These are phyloP conservation scores for Catonia carolina DNA, from an alignment of 2,888 invertebrate species.

Conservation along the genomic window DNA sequence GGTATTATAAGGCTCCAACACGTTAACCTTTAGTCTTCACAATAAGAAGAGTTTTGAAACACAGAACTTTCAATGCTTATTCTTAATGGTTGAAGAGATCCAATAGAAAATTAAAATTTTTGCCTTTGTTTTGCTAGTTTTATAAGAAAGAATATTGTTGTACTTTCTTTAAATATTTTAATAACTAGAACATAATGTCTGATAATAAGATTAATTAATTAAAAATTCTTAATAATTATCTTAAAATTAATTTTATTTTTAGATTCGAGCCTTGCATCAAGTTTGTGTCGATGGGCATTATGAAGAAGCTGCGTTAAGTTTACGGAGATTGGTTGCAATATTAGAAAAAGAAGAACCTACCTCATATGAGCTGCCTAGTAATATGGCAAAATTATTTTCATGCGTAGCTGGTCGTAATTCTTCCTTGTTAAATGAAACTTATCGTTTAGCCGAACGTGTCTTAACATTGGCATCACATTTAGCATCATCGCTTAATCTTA, in stretches of 20 bases:
- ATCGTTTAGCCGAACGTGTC: conserved; percentile 59
- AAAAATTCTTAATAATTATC: no score
- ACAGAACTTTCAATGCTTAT: no score
- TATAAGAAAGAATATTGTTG: no score
- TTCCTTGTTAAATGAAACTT: conserved; percentile 63
- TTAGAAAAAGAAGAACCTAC: conserved; percentile 68
- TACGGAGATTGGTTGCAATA: conserved; percentile 60
- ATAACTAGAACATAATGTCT: no score
- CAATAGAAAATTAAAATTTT: no score
- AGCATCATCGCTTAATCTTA: conserved; percentile 50
- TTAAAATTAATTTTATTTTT: conserved; percentile 23
- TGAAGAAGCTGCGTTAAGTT: conserved; percentile 58
- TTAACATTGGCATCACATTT: conserved; percentile 20
- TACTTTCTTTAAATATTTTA: no score
- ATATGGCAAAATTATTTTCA: conserved; percentile 16
- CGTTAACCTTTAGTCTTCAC: no score
- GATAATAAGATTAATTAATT: no score
- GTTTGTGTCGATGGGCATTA: conserved; percentile 73
- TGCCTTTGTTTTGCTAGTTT: no score
- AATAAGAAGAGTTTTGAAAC: no score
- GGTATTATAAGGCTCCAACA: no score
- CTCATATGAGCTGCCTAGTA: conserved; percentile 45
- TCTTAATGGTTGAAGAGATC: no score
- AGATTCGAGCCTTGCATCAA: conserved; percentile 58
- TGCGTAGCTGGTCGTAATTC: conserved; percentile 28